Conservation (phyloP, 2,888 invertebrate species). For the Poecilobothrus nobilitatus region DNA sequence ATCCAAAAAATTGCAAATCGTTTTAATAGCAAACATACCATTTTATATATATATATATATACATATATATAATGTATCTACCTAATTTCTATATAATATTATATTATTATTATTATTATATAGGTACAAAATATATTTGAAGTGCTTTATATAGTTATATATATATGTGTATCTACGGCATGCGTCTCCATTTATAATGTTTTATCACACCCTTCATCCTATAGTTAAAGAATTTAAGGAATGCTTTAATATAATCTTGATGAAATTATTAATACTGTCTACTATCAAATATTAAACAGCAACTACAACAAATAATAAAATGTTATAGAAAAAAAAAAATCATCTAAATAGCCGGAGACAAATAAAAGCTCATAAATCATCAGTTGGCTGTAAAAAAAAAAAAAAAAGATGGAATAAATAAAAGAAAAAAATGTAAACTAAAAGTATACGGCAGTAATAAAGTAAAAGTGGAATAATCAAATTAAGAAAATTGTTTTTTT, state of each 20-base stretch:
- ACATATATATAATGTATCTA: too few relatives aligned
- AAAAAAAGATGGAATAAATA: neutral
- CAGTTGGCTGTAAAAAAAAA: neutral
- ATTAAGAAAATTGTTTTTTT: neutral
- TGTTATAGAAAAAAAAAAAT: neutral
- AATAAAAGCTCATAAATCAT: neutral
- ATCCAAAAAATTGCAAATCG: too few relatives aligned
- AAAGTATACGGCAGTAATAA: neutral
- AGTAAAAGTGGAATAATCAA: conserved; percentile 6
- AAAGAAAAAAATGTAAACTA: neutral
- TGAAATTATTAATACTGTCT: neutral
- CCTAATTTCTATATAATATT: too few relatives aligned
- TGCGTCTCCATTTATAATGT: too few relatives aligned
- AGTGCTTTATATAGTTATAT: too few relatives aligned
- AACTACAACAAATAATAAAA: neutral
- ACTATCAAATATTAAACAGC: neutral
- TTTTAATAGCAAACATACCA: too few relatives aligned
- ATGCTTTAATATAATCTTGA: neutral
- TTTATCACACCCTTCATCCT: neutral
- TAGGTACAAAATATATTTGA: too few relatives aligned
- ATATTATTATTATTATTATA: too few relatives aligned
- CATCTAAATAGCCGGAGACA: neutral
- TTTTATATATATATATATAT: too few relatives aligned
- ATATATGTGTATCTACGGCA: too few relatives aligned
- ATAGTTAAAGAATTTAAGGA: neutral